Percentiles rank a stretch among this genome's conserved stretches.
phyloP scores from a whole-genome alignment of 2,113 vertebrate genomes.

The Lagenorhynchus albirostris region DNA sequence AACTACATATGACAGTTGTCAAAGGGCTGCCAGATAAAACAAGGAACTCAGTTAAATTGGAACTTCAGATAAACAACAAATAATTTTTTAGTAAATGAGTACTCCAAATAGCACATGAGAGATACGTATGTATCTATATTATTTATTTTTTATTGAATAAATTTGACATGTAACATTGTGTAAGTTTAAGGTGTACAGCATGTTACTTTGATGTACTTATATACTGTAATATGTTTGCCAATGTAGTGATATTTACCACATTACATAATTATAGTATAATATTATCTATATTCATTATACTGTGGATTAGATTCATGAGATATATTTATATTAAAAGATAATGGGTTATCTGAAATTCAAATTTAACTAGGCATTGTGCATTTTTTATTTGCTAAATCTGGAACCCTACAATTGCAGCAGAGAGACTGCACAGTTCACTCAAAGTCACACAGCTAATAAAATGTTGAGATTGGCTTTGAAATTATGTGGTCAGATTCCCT shows the following conservation, averaged over 20 bases:
- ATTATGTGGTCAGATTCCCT: background rate
- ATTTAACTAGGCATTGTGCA: background rate
- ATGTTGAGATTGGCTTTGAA: background rate
- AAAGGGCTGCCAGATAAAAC: background rate
- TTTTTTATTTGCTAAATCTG: conserved; percentile 1
- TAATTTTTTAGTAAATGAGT: background rate
- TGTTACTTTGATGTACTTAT: background rate
- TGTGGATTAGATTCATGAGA: background rate
- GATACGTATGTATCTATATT: background rate
- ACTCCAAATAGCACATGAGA: background rate
- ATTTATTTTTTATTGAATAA: background rate
- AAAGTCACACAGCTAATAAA: background rate
- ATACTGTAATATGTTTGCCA: background rate
- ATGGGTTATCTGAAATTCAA: background rate
- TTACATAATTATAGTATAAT: background rate
- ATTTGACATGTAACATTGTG: background rate
- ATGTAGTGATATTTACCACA: background rate
- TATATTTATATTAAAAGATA: background rate
- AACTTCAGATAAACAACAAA: background rate
- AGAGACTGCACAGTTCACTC: background rate
- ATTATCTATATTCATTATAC: background rate
- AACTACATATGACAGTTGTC: background rate
- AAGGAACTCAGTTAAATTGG: background rate
- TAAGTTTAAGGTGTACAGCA: background rate
- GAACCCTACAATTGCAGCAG: background rate